Conservation (phyloP, 2,113 vertebrate species). For the Paracyprichromis sp. region DNA sequence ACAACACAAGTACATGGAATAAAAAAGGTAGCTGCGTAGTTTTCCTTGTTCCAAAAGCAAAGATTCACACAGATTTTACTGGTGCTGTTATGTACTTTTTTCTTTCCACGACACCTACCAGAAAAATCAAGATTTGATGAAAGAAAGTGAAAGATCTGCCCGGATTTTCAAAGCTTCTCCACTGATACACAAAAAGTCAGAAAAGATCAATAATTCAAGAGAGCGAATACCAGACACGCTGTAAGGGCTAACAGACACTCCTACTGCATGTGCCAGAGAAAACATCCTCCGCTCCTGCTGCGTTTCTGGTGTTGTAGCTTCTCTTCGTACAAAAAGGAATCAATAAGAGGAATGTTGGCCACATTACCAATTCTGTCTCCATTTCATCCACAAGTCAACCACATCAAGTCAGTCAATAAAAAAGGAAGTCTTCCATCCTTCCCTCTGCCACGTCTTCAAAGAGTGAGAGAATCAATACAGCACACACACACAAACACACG, state of each 20-base stretch:
- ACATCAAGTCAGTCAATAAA: slow-evolving; percentile 51
- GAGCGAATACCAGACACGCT: neutral
- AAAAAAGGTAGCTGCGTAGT: neutral
- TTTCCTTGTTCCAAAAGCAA: neutral
- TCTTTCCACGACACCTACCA: neutral
- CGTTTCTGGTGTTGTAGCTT: slow-evolving; percentile 12
- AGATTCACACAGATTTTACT: neutral
- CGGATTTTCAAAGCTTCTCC: slow-evolving; percentile 3
- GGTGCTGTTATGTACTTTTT: neutral
- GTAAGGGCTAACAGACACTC: neutral
- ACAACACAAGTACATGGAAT: neutral
- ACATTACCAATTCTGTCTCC: slow-evolving; percentile 46
- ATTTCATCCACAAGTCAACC: slow-evolving; percentile 58
- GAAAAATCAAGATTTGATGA: neutral
- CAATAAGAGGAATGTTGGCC: slow-evolving; percentile 36
- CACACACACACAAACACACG: neutral
- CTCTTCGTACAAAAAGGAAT: slow-evolving; percentile 44
- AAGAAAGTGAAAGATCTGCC: neutral
- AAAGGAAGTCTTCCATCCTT: slow-evolving; percentile 39
- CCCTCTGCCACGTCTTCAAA: slow-evolving; percentile 43
- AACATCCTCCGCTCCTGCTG: neutral
- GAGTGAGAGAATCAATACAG: slow-evolving; percentile 49
- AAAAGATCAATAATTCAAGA: slow-evolving; percentile 49
- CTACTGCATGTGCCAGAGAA: neutral
- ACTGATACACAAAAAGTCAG: neutral